A percentile compares a stretch with the other conserved stretches of the same genome.
Conservation (phyloP, 2,888 invertebrate species). For the Drosophila atripex region DNA sequence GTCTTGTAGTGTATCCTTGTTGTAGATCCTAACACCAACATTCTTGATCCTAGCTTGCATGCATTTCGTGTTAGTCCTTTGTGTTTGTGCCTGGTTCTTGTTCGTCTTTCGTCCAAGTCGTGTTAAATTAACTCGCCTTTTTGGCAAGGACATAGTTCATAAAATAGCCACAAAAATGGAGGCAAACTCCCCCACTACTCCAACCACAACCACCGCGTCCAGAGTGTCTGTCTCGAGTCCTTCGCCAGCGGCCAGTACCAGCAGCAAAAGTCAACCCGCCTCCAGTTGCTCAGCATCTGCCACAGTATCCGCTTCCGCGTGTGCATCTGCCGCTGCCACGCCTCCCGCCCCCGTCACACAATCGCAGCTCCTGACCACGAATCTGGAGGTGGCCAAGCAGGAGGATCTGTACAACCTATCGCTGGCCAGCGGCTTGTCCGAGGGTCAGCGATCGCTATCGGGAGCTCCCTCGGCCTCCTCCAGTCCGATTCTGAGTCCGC, state of each 20-base stretch:
- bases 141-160: slow-evolving; percentile 3
- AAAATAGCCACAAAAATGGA: slow-evolving; percentile 54
- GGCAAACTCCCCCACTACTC: slow-evolving; percentile 54
- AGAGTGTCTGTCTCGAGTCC: slow-evolving; percentile 36
- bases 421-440: slow-evolving; percentile 77
- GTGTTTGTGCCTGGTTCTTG: slow-evolving; percentile 55
- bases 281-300: slow-evolving; percentile 54
- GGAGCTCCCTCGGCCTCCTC: slow-evolving; percentile 83
- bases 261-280: slow-evolving; percentile 43
- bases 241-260: slow-evolving; percentile 56
- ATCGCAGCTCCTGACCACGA: slow-evolving; percentile 55
- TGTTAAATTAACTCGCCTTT: slow-evolving; percentile 15
- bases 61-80: slow-evolving; percentile 58
- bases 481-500: slow-evolving; percentile 83
- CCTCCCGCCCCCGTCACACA: slow-evolving; percentile 30
- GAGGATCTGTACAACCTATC: slow-evolving; percentile 81
- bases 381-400: slow-evolving; percentile 55
- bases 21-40: slow-evolving; percentile 29
- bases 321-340: slow-evolving; percentile 25
- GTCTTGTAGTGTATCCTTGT: slow-evolving; percentile 16
- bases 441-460: slow-evolving; percentile 82
- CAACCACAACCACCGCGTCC: slow-evolving; percentile 47
- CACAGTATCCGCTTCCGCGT: slow-evolving; percentile 14
- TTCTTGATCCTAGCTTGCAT: slow-evolving; percentile 58
- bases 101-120: slow-evolving; percentile 28